Conservation (phyloP, 2,888 invertebrate genomes). For the Neuroscelio doddi region DNA sequence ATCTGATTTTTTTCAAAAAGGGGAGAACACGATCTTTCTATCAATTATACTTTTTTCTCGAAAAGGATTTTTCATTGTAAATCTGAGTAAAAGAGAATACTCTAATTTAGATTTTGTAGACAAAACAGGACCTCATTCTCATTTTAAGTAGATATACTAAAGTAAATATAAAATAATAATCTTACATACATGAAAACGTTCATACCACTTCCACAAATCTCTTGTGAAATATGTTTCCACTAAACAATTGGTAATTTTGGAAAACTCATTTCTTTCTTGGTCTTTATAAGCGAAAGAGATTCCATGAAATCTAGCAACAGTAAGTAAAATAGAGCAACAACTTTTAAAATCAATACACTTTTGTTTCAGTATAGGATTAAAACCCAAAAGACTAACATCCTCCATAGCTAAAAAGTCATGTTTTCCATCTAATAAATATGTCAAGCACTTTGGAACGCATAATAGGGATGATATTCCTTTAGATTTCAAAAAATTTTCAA, state of each 20-base stretch:
- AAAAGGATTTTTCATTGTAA: too few relatives aligned
- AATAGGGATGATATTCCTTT: constrained; percentile 54
- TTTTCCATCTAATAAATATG: constrained; percentile 66
- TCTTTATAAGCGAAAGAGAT: constrained; percentile 72
- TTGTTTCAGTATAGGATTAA: constrained; percentile 60
- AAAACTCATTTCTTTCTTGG: constrained; percentile 67
- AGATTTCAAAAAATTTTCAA: constrained; percentile 56
- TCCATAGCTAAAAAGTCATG: constrained; percentile 72
- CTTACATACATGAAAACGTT: constrained; percentile 60
- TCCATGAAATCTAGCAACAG: constrained; percentile 72
- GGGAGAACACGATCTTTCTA: too few relatives aligned
- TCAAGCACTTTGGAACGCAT: constrained; percentile 62
- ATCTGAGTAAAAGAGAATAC: neutral
- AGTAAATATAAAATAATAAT: constrained; percentile 9
- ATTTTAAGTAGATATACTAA: too few relatives aligned
- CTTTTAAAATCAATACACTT: constrained; percentile 60
- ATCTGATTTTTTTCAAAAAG: too few relatives aligned
- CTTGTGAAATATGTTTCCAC: constrained; percentile 63
- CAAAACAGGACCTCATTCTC: too few relatives aligned
- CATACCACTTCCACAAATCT: constrained; percentile 62
- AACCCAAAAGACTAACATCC: constrained; percentile 68
- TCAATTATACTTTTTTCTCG: too few relatives aligned
- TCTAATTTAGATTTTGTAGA: constrained; percentile 1
- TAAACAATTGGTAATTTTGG: constrained; percentile 49
- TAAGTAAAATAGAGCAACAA: constrained; percentile 62